These are phyloP conservation scores for Caenorhabditis brenneri DNA, from an alignment of 1,140 invertebrate genomes.

Conservation along the genomic window DNA sequence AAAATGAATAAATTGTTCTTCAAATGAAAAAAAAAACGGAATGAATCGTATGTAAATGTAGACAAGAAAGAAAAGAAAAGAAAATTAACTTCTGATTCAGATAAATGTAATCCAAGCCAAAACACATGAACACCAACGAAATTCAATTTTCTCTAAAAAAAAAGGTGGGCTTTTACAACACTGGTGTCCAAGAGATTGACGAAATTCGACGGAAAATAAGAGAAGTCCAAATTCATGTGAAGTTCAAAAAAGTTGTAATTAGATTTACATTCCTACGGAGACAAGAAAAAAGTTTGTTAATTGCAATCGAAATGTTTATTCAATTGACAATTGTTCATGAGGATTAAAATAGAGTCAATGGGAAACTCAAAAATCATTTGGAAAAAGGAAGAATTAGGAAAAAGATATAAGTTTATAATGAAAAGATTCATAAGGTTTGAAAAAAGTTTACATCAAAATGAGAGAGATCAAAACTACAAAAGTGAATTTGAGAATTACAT, in stretches of 20 bases:
- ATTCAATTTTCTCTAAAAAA: conserved; percentile 28
- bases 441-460: too few relatives aligned
- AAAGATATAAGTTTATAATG: too few relatives aligned
- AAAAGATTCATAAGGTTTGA: too few relatives aligned
- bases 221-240: too few relatives aligned
- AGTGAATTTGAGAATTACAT: too few relatives aligned
- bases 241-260: too few relatives aligned
- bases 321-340: too few relatives aligned
- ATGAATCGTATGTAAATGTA: not conserved
- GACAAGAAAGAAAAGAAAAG: not conserved
- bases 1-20: conserved; percentile 10
- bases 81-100: not conserved
- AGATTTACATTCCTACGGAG: too few relatives aligned
- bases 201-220: not conserved
- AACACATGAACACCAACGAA: not conserved
- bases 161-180: not conserved
- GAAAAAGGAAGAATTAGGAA: not conserved
- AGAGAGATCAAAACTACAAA: too few relatives aligned
- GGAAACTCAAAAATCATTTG: not conserved
- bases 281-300: too few relatives aligned
- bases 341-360: not conserved
- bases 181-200: not conserved
- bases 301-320: not conserved
- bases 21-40: not conserved
- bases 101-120: not conserved